A percentile compares a stretch with the other conserved stretches of the same genome.
phyloP scores from a whole-genome alignment of 1,140 invertebrate genomes.

The Ostrea edulis region DNA sequence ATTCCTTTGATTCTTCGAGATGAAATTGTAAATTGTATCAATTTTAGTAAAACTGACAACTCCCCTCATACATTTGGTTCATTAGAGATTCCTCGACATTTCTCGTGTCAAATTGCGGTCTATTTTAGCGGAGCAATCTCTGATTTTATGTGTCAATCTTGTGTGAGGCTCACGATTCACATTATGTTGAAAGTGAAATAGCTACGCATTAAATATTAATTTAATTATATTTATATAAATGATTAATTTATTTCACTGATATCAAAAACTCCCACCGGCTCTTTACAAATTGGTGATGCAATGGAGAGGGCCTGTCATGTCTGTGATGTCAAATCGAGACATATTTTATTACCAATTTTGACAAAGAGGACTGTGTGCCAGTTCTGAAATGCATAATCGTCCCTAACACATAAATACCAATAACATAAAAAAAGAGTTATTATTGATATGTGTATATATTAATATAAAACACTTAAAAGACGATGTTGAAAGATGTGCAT shows the following conservation, averaged over 20 bases:
- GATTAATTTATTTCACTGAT: slow-evolving; percentile 15
- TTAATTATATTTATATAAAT: not conserved
- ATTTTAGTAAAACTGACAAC: not conserved
- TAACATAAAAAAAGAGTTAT: too few relatives aligned
- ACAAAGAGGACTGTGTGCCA: too few relatives aligned
- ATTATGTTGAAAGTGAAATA: not conserved
- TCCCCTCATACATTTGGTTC: not conserved
- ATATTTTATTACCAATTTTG: too few relatives aligned
- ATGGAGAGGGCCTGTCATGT: too few relatives aligned
- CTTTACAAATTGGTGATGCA: too few relatives aligned
- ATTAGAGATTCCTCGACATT: slow-evolving; percentile 4
- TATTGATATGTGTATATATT: too few relatives aligned
- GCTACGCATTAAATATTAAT: slow-evolving; percentile 7
- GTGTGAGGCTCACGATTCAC: not conserved
- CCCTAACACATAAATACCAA: too few relatives aligned
- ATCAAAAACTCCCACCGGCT: not conserved
- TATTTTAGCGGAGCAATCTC: not conserved
- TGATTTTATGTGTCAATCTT: not conserved
- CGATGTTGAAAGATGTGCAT: too few relatives aligned
- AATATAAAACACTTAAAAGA: too few relatives aligned
- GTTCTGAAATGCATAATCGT: too few relatives aligned
- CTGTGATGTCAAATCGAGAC: too few relatives aligned
- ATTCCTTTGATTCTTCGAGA: not conserved
- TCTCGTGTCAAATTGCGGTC: slow-evolving; percentile 6
- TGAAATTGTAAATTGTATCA: not conserved